Evolutionary conservation across 2,797 vertebrate genomes (phyloP).

Genomic region (Tapera naevia): DNA sequence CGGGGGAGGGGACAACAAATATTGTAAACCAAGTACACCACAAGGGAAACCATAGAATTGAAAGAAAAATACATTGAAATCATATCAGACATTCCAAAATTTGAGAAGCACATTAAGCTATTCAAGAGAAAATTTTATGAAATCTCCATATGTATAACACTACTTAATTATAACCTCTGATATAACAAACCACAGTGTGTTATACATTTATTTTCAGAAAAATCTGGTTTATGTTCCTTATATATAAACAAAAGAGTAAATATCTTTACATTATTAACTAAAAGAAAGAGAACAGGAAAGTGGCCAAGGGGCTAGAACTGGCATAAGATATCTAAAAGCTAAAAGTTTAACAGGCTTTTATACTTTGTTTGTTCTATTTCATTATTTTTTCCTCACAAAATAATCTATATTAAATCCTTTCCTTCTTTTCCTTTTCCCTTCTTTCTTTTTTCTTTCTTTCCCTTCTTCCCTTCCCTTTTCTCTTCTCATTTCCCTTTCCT

Average conservation of each 20-base stretch:
- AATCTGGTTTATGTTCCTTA: not conserved
- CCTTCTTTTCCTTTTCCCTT: not conserved
- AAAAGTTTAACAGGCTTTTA: not conserved
- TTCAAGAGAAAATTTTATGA: not conserved
- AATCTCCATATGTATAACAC: not conserved
- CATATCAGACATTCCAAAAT: too few species aligned
- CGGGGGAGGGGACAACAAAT: not conserved
- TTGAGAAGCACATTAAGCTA: not conserved
- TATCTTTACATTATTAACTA: not conserved
- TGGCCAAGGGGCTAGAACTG: not conserved
- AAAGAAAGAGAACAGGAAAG: not conserved
- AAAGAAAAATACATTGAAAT: too few species aligned
- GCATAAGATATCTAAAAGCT: not conserved
- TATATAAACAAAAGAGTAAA: not conserved
- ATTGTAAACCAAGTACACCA: not conserved
- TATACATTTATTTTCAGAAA: not conserved
- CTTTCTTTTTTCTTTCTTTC: too few species aligned
- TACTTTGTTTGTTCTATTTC: not conserved
- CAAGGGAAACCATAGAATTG: too few species aligned
- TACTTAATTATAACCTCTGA: not conserved
- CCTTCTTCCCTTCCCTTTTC: not conserved
- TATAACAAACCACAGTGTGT: not conserved
- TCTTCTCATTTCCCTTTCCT: not conserved
- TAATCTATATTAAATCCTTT: not conserved
- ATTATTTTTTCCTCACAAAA: not conserved